A percentile compares a stretch with the other conserved stretches of the same genome.
Conservation (phyloP, 2,888 invertebrate species). For the Kuschelorhynchus macadamiae region DNA sequence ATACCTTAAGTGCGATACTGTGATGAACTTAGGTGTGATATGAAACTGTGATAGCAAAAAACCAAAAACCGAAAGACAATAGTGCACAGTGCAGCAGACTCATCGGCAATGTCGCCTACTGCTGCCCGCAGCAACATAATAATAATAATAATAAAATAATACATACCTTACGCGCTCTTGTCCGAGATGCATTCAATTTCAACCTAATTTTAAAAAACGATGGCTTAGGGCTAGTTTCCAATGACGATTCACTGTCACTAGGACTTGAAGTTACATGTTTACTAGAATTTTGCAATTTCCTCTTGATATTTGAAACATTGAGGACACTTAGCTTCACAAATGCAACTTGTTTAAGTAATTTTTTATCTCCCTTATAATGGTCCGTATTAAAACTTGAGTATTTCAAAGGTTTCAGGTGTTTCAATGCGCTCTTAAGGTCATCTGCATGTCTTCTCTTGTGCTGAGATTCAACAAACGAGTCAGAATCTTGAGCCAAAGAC, state of each 20-base stretch:
- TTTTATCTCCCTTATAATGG: constrained; percentile 23
- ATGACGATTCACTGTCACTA: constrained; percentile 7
- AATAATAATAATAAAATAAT: too few species aligned
- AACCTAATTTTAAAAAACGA: constrained; percentile 31
- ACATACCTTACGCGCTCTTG: constrained; percentile 9
- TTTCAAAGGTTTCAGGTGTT: constrained; percentile 27
- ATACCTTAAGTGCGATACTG: too few species aligned
- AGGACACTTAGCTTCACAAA: constrained; percentile 24
- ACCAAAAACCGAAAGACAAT: too few species aligned
- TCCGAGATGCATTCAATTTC: constrained; percentile 3
- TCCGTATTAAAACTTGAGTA: constrained; percentile 6
- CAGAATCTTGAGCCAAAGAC: too few species aligned
- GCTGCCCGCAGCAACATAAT: too few species aligned
- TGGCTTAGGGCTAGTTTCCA: not conserved
- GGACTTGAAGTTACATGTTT: not conserved
- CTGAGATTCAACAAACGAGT: not conserved
- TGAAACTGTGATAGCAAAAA: too few species aligned
- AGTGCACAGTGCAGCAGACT: too few species aligned
- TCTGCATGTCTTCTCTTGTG: not conserved
- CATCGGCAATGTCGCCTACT: too few species aligned
- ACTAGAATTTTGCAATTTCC: not conserved
- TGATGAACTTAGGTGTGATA: too few species aligned
- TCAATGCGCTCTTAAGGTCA: constrained; percentile 9
- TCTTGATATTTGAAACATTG: not conserved
- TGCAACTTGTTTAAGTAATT: constrained; percentile 21